A percentile compares a stretch with the other conserved stretches of the same genome.
Evolutionary conservation across 1,140 invertebrate genomes (phyloP).

Genomic region (Galendromus occidentalis): DNA sequence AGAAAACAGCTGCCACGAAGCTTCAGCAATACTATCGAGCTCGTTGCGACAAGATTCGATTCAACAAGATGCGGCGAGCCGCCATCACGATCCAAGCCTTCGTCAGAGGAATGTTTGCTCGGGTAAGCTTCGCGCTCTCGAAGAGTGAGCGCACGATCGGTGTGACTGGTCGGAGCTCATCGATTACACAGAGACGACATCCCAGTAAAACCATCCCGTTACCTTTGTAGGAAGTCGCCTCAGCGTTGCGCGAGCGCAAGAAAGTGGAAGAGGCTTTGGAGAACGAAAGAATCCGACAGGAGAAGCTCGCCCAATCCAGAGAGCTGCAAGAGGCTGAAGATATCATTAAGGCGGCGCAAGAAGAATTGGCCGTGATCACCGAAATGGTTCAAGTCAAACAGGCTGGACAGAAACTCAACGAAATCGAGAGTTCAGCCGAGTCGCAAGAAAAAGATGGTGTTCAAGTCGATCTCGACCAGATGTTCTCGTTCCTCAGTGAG

Average conservation of each 20-base stretch:
- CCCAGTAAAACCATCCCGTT: too few species aligned
- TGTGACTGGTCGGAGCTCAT: neutral
- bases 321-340: slow-evolving; percentile 16
- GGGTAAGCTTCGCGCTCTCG: slow-evolving; percentile 35
- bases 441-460: slow-evolving; percentile 12
- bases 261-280: slow-evolving; percentile 78
- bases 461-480: slow-evolving; percentile 62
- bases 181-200: neutral
- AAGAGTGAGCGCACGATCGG: neutral
- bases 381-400: slow-evolving; percentile 47
- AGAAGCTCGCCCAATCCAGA: slow-evolving; percentile 25
- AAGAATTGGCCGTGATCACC: slow-evolving; percentile 49
- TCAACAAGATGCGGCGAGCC: slow-evolving; percentile 57
- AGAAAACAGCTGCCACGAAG: slow-evolving; percentile 46
- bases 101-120: slow-evolving; percentile 64
- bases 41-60: slow-evolving; percentile 60
- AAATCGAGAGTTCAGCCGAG: neutral
- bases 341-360: slow-evolving; percentile 43
- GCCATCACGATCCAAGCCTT: slow-evolving; percentile 70
- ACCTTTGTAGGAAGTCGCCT: slow-evolving; percentile 39
- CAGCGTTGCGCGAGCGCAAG: slow-evolving; percentile 63
- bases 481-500: slow-evolving; percentile 76
- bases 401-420: slow-evolving; percentile 11
- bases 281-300: slow-evolving; percentile 37
- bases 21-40: slow-evolving; percentile 70